Conservation (phyloP, 2,888 invertebrate genomes). For the Drosophila emarginata region DNA sequence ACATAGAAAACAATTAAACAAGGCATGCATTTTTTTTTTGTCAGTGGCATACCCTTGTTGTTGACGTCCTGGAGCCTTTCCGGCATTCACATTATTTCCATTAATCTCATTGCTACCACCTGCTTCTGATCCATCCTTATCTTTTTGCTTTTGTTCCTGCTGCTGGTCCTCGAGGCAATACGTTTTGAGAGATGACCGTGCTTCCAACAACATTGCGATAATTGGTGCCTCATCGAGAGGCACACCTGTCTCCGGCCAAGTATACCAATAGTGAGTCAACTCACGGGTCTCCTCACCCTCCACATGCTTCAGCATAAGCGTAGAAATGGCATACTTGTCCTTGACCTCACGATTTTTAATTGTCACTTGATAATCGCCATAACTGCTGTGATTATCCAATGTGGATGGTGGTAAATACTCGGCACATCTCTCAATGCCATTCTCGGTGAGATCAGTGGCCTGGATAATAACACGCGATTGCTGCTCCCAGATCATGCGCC, state of each 20-base stretch:
- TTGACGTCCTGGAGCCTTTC: slow-evolving; percentile 51
- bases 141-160: slow-evolving; percentile 71
- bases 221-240: slow-evolving; percentile 92
- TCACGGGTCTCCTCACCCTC: slow-evolving; percentile 92
- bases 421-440: slow-evolving; percentile 94
- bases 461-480: slow-evolving; percentile 93
- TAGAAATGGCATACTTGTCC: slow-evolving; percentile 95
- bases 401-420: slow-evolving; percentile 96
- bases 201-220: slow-evolving; percentile 93
- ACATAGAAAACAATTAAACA: slow-evolving; percentile 46
- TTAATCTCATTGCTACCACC: slow-evolving; percentile 68
- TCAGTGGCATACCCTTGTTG: slow-evolving; percentile 81
- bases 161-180: slow-evolving; percentile 80
- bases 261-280: slow-evolving; percentile 95
- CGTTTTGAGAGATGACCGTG: slow-evolving; percentile 84
- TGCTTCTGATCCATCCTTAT: slow-evolving; percentile 39
- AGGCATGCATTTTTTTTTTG: background rate
- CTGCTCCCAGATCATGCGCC: slow-evolving; percentile 98
- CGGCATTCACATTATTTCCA: slow-evolving; percentile 73
- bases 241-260: slow-evolving; percentile 93
- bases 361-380: slow-evolving; percentile 92
- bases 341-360: slow-evolving; percentile 94
- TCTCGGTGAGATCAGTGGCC: slow-evolving; percentile 94
- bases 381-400: slow-evolving; percentile 92
- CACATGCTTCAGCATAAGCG: slow-evolving; percentile 91